Conservation (phyloP, 2,797 vertebrate species). For the Synanceia verrucosa region DNA sequence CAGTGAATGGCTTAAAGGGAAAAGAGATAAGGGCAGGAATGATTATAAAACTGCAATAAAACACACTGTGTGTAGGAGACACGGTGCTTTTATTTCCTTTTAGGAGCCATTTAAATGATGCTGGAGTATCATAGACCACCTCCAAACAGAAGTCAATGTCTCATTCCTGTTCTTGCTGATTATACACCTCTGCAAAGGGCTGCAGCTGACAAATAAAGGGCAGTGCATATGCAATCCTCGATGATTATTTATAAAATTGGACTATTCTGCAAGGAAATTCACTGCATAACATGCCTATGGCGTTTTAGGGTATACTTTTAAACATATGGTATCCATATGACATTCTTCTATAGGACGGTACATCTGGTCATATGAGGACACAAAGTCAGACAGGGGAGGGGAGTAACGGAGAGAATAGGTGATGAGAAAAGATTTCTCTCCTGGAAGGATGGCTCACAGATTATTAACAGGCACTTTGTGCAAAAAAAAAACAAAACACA, state of each 20-base stretch:
- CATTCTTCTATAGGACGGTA: not conserved
- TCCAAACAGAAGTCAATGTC: not conserved
- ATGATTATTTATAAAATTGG: not conserved
- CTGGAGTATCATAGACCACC: not conserved
- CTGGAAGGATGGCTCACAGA: not conserved
- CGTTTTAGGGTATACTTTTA: not conserved
- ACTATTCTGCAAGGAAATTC: not conserved
- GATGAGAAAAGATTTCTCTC: not conserved
- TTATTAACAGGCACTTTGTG: not conserved
- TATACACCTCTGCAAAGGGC: not conserved
- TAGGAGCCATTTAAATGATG: not conserved
- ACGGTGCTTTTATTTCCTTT: not conserved
- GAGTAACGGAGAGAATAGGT: not conserved
- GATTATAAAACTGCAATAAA: slow-evolving; percentile 24
- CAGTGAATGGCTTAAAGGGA: slow-evolving; percentile 45
- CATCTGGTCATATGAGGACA: not conserved
- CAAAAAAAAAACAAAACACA: not conserved
- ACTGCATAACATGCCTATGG: not conserved
- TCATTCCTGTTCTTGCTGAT: not conserved
- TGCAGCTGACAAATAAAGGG: slow-evolving; percentile 1
- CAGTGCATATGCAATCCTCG: not conserved
- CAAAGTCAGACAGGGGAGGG: not conserved
- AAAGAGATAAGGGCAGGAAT: slow-evolving; percentile 29
- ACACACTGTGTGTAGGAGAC: not conserved
- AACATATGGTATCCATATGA: slow-evolving; percentile 19